Evolutionary conservation across 1,140 invertebrate genomes (phyloP).

Genomic region (Nephotettix cincticeps): DNA sequence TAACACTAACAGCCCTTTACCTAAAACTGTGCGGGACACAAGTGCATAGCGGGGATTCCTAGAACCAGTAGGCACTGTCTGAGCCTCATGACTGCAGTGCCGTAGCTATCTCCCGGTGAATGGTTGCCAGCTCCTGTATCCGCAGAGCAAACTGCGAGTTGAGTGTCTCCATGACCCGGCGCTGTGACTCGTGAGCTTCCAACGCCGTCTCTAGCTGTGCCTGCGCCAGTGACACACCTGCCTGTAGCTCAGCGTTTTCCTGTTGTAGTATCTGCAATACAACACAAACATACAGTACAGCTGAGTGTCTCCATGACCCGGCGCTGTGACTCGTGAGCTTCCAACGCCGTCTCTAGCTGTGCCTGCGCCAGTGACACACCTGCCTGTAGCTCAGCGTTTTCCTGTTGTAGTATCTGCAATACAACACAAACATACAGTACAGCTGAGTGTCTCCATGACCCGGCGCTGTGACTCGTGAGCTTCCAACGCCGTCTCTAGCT

Average conservation of each 20-base stretch:
- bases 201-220: constrained; percentile 80
- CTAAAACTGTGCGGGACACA: not conserved
- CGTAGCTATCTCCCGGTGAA: constrained; percentile 67
- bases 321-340: constrained; percentile 79
- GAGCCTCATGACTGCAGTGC: constrained; percentile 38
- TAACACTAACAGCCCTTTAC: not conserved
- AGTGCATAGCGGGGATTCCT: not conserved
- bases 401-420: constrained; percentile 62
- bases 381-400: constrained; percentile 69
- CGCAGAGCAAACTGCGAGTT: constrained; percentile 80
- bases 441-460: constrained; percentile 80
- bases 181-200: constrained; percentile 78
- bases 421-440: no score
- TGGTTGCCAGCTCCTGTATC: constrained; percentile 81
- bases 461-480: constrained; percentile 82
- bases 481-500: constrained; percentile 76
- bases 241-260: constrained; percentile 71
- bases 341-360: constrained; percentile 77
- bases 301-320: constrained; percentile 83
- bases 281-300: no score
- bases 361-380: constrained; percentile 75
- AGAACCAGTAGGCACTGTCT: constrained; percentile 31
- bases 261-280: constrained; percentile 60
- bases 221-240: constrained; percentile 72
- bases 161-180: constrained; percentile 79